phyloP scores from a whole-genome alignment of 2,113 vertebrate species.

The Melanotaenia duboulayi region DNA sequence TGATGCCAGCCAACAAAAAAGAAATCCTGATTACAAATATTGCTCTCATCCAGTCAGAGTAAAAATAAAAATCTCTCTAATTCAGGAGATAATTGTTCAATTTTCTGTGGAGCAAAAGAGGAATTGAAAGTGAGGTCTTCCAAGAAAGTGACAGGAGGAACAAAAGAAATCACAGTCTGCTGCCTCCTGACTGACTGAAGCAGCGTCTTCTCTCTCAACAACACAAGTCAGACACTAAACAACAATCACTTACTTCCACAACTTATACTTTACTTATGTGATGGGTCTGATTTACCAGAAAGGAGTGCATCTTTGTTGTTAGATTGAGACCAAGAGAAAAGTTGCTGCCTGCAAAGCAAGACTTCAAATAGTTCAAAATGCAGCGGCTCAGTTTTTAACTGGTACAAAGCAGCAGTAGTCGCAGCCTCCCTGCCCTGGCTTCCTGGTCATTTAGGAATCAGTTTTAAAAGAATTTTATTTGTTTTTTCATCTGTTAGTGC shows the following conservation, averaged over 20 bases:
- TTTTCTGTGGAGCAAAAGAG: slow-evolving; percentile 23
- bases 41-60: slow-evolving; percentile 48
- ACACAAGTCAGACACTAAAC: slow-evolving; percentile 45
- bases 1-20: slow-evolving; percentile 45
- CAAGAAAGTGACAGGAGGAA: slow-evolving; percentile 26
- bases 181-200: slow-evolving; percentile 23
- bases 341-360: background rate
- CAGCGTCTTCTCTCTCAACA: slow-evolving; percentile 28
- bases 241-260: slow-evolving; percentile 37
- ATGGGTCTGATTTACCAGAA: slow-evolving; percentile 34
- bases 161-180: slow-evolving; percentile 28
- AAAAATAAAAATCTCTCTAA: slow-evolving; percentile 57
- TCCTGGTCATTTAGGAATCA: no score
- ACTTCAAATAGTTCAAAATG: no score
- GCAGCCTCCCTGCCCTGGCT: no score
- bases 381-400: no score
- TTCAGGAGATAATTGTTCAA: slow-evolving; percentile 58
- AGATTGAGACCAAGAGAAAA: slow-evolving; percentile 30
- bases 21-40: slow-evolving; percentile 57
- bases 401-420: no score
- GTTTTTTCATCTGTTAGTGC: no score
- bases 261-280: slow-evolving; percentile 33
- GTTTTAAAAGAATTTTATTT: no score
- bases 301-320: slow-evolving; percentile 38
- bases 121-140: slow-evolving; percentile 24